Conservation (phyloP, 2,113 vertebrate genomes). For the Macquaria ambigua region DNA sequence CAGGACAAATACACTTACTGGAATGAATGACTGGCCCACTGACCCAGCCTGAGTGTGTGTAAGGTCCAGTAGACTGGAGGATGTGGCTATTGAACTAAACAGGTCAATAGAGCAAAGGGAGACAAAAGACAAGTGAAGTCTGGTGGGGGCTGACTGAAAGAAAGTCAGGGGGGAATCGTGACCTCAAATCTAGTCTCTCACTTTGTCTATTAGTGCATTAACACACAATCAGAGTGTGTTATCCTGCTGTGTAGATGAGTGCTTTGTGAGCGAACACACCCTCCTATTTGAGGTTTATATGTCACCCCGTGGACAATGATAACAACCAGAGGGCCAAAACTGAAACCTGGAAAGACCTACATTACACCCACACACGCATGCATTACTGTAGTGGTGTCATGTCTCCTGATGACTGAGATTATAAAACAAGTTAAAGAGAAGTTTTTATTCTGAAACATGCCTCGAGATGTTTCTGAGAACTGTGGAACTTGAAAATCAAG, state of each 20-base stretch:
- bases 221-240: conserved; percentile 23
- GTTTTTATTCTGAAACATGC: no score
- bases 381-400: neutral
- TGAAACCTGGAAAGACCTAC: conserved; percentile 37
- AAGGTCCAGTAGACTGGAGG: conserved; percentile 40
- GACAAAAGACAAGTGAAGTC: conserved; percentile 52
- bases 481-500: neutral
- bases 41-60: conserved; percentile 57
- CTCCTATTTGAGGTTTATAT: conserved; percentile 27
- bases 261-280: conserved; percentile 43
- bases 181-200: conserved; percentile 4
- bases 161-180: conserved; percentile 12
- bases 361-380: neutral
- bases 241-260: neutral
- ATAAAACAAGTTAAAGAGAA: neutral
- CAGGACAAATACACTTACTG: conserved; percentile 27
- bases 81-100: conserved; percentile 66
- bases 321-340: conserved; percentile 46
- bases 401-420: neutral
- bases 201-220: conserved; percentile 6
- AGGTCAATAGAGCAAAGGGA: conserved; percentile 63
- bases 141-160: conserved; percentile 16
- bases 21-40: conserved; percentile 66
- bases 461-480: neutral
- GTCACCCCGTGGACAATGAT: conserved; percentile 40